phyloP scores from a whole-genome alignment of 1,140 invertebrate species.

The Tenebrio molitor region DNA sequence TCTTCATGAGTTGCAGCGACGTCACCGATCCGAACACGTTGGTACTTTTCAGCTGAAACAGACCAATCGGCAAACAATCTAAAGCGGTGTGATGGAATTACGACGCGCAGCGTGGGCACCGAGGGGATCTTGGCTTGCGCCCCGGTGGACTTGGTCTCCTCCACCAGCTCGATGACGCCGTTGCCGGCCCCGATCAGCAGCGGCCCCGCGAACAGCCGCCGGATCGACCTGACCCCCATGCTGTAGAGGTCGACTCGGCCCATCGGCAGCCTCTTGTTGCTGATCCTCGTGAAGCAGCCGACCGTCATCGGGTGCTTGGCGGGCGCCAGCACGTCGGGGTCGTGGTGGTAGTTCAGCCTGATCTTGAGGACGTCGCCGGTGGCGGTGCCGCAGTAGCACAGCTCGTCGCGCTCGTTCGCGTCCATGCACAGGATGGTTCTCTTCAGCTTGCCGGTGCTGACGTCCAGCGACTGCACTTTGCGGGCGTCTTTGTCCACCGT shows the following conservation, averaged over 20 bases:
- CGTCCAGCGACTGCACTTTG: slow-evolving; percentile 78
- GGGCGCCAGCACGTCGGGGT: slow-evolving; percentile 69
- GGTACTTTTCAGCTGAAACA: slow-evolving; percentile 42
- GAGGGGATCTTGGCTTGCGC: slow-evolving; percentile 62
- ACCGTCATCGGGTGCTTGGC: slow-evolving; percentile 73
- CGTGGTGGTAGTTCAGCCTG: slow-evolving; percentile 75
- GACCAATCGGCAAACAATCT: too few relatives aligned
- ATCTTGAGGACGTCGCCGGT: slow-evolving; percentile 79
- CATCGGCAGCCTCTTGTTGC: slow-evolving; percentile 64
- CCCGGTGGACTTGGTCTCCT: slow-evolving; percentile 66
- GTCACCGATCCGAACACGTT: slow-evolving; percentile 69
- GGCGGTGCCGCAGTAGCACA: slow-evolving; percentile 86
- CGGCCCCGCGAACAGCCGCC: slow-evolving; percentile 72
- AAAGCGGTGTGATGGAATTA: too few relatives aligned
- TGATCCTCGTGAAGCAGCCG: slow-evolving; percentile 78
- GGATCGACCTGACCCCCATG: slow-evolving; percentile 72
- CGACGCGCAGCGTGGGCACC: slow-evolving; percentile 63
- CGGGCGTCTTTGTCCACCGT: slow-evolving; percentile 78
- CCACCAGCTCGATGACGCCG: slow-evolving; percentile 81
- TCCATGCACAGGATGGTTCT: slow-evolving; percentile 76
- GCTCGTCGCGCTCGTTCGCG: slow-evolving; percentile 75
- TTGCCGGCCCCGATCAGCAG: slow-evolving; percentile 87
- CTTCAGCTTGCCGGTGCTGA: slow-evolving; percentile 79
- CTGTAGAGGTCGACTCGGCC: slow-evolving; percentile 67
- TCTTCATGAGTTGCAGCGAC: slow-evolving; percentile 73